phyloP scores from a whole-genome alignment of 1,140 invertebrate genomes.

The Notospermus geniculatus region DNA sequence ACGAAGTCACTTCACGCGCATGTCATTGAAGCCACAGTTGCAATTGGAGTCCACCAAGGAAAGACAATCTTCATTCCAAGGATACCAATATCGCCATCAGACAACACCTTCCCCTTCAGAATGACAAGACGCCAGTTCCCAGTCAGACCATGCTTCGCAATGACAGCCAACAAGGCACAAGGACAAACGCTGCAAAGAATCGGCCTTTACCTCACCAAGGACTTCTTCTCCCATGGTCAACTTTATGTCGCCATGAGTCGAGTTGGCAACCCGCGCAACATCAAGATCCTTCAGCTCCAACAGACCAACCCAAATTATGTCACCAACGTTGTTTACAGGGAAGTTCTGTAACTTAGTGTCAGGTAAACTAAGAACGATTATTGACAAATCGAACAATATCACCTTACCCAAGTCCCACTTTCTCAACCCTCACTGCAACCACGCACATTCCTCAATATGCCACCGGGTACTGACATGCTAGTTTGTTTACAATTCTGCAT shows the following conservation, averaged over 20 bases:
- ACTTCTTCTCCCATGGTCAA: not conserved
- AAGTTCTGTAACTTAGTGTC: no score
- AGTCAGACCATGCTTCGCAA: conserved; percentile 34
- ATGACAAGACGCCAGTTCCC: conserved; percentile 60
- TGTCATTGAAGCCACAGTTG: conserved; percentile 16
- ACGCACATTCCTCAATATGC: no score
- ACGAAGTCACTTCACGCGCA: not conserved
- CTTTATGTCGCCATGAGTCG: conserved; percentile 1
- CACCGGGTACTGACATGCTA: no score
- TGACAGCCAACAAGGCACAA: conserved; percentile 5
- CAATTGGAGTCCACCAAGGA: conserved; percentile 15
- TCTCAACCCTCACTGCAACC: no score
- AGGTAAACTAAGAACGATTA: no score
- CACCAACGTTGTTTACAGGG: conserved; percentile 4
- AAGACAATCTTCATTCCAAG: conserved; percentile 28
- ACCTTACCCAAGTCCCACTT: no score
- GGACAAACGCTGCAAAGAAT: not conserved
- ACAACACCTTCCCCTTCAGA: conserved; percentile 27
- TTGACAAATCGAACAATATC: no score
- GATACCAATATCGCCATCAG: conserved; percentile 28
- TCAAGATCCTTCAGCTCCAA: not conserved
- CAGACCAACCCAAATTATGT: not conserved
- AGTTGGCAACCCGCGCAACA: not conserved
- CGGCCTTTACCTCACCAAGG: conserved; percentile 1
- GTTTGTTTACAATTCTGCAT: no score